Base-by-base conservation (phyloP, 2,797 vertebrate species). In the Pantherophis vulpinus region DNA sequence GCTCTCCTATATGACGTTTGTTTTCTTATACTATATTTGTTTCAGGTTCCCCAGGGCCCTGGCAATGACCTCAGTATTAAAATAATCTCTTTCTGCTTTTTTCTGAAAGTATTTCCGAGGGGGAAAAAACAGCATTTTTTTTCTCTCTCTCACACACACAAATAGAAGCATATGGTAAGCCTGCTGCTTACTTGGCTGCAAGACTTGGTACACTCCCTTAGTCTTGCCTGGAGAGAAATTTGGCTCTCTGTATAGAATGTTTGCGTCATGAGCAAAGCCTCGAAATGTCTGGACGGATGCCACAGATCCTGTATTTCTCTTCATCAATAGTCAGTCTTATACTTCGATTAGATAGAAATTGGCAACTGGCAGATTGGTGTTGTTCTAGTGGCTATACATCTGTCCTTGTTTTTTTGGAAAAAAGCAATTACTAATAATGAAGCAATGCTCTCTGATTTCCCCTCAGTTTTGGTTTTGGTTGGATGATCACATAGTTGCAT, bases 121-220 rank as follows among this genome's bases (percentile, higher is more conserved):
- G 16, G 2, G 1, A 91, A 25, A 86, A 86, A 32, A 25, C 37
- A 3, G 2, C 16, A 74, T 3, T 90, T 95, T 42, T 58, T 63
- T 27, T 51, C n/a, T 86, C 27, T 58, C 63, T 58, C 12, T 11
- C 32, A 25, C 37, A 83, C n/a, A 74, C 74, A 83, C 42, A 83
- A 83, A 91, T 42, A 27, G 23, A 23, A 10, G 51, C 93, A 93
- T 93, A 90, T 91, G 93, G 90, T 89, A 29, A 88, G 86, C 47
- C 86, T 94, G 29, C 3, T 89, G 92, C 29, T 86, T 29, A 14
- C 89, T 51, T 83, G 27, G 79, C 58, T 83, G 20, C 55, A 60
- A 94, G 58, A 59, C n/a, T 70, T 91, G 25, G 27, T 1, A 0
- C n/a, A 56, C 89, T 93, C 92, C 42, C 55, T 3, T 88, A 47